phyloP scores from a whole-genome alignment of 1,140 invertebrate genomes.

The Tachypleus tridentatus region DNA sequence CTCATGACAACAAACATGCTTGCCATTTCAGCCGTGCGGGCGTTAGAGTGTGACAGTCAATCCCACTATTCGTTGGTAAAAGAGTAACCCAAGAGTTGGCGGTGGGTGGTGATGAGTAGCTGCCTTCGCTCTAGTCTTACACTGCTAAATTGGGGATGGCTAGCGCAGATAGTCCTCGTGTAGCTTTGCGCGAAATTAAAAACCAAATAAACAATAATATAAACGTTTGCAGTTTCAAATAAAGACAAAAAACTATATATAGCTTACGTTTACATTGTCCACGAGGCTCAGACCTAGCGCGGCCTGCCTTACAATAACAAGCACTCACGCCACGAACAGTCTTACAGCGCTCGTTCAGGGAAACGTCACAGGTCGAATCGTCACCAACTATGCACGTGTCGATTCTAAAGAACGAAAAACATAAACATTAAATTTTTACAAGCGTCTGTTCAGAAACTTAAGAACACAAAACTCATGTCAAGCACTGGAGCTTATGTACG shows the following conservation, averaged over 20 bases:
- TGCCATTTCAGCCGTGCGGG: too few relatives aligned
- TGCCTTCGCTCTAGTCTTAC: not conserved
- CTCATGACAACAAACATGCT: too few relatives aligned
- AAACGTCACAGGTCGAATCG: slow-evolving; percentile 72
- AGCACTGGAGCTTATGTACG: too few relatives aligned
- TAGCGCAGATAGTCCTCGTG: not conserved
- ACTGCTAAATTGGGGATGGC: not conserved
- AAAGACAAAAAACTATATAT: not conserved
- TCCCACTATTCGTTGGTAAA: not conserved
- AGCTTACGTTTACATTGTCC: slow-evolving; percentile 17
- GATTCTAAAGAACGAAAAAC: slow-evolving; percentile 42
- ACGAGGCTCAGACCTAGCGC: slow-evolving; percentile 36
- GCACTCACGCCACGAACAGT: slow-evolving; percentile 82
- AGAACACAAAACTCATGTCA: too few relatives aligned
- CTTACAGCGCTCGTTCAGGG: slow-evolving; percentile 72
- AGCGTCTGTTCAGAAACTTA: too few relatives aligned
- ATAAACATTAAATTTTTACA: not conserved
- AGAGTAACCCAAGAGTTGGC: not conserved
- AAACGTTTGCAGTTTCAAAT: not conserved
- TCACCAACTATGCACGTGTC: slow-evolving; percentile 90
- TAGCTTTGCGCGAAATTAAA: not conserved
- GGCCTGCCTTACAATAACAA: slow-evolving; percentile 79
- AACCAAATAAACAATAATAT: not conserved
- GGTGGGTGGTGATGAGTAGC: not conserved
- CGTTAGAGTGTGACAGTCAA: too few relatives aligned